These are phyloP conservation scores for Machaerirhynchus nigripectus DNA, from an alignment of 2,113 vertebrate genomes.

Conservation along the genomic window DNA sequence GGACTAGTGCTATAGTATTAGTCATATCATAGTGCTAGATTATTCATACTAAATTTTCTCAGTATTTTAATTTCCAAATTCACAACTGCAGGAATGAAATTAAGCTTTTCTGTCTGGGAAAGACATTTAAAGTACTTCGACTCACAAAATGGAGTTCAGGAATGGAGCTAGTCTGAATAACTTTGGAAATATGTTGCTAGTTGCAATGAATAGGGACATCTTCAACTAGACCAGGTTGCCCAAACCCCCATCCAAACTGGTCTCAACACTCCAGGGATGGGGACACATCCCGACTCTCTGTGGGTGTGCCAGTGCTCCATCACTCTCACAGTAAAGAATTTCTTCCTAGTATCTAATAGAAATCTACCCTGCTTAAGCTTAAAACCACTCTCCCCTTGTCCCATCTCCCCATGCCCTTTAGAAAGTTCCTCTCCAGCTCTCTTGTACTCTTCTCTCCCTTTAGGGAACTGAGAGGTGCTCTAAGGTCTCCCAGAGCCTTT, in stretches of 20 bases:
- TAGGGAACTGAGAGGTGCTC: background rate
- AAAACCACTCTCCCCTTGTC: background rate
- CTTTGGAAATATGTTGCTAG: background rate
- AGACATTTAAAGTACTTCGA: background rate
- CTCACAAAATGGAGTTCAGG: background rate
- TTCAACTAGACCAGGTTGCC: background rate
- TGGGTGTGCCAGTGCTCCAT: background rate
- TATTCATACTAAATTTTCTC: background rate
- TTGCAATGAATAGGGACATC: background rate
- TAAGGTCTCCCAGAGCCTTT: background rate
- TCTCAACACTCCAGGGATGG: background rate
- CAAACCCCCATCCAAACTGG: background rate
- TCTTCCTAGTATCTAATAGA: background rate
- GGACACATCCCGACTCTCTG: background rate
- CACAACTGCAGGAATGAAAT: background rate
- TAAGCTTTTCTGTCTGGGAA: background rate
- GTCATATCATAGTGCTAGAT: background rate
- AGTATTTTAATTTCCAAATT: background rate
- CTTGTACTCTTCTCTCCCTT: background rate
- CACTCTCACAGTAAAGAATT: background rate
- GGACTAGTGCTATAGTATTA: too few species aligned
- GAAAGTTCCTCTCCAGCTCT: background rate
- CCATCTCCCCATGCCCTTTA: rapidly evolving
- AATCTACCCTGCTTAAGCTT: background rate
- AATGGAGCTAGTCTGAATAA: background rate